Base-by-base conservation (phyloP, 2,797 vertebrate species). In the Streptopelia turtur region DNA sequence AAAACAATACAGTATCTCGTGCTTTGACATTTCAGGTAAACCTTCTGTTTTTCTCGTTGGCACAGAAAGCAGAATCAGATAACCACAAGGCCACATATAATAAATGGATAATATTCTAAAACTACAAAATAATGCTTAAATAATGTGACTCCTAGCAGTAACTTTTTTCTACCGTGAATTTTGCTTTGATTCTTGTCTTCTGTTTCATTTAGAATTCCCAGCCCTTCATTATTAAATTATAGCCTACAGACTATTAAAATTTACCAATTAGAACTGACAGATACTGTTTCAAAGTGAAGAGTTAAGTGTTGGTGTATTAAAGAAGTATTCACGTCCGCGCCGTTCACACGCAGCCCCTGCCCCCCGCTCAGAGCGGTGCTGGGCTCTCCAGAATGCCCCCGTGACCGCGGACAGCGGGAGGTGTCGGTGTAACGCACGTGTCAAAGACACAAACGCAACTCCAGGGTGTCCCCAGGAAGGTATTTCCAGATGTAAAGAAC, bases 181-280 rank as follows among this genome's bases (percentile, higher is more conserved):
- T 90, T 77, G 49, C 96, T 96, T 96, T 94, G 68, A 94, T 91
- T 95, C 75, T 90, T 92, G 50, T 82, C 90, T 96, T 94, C 69
- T 87, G 65, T 85, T 94, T 93, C 88, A 92, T 89, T 95, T 85
- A 91, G 83, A 95, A 96, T 89, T 93, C 94, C 86, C 75, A 92
- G 75, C 37, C 55, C 78, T 89, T 94, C 86, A 85, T 96, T 92
- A 95, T 87, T 93, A 94, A 95, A 93, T 92, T 90, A 93, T 68
- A 95, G 72, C 75, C 86, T 87, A 94, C 88, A 87, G 96, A 91
- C 90, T 89, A 92, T 89, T 85, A 95, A 90, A 94, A 94, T 93
- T 90, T 90, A 95, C 70, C 90, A 80, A 87, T 83, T 94, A 93
- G 81, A 95, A 90, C 71, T 90, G 78, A 87, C 90, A 93, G 93